A percentile compares a stretch with the other conserved stretches of the same genome.
Evolutionary conservation across 2,888 invertebrate species (phyloP).

Genomic region (Pseudolycoriella hygida): DNA sequence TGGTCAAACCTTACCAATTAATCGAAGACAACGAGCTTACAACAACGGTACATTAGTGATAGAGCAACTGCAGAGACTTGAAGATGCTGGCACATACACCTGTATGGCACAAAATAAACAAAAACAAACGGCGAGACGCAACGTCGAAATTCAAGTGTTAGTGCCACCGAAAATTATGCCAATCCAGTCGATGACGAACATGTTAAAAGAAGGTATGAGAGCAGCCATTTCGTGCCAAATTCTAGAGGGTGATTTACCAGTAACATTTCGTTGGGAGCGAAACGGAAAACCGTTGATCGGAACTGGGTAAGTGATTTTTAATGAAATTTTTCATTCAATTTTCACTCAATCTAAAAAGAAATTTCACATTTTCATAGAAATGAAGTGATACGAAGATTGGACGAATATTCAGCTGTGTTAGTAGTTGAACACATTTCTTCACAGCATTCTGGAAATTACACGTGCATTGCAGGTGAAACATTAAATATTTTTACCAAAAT

Average conservation of each 20-base stretch:
- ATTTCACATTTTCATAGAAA: slow-evolving; percentile 17
- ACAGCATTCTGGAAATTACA: slow-evolving; percentile 75
- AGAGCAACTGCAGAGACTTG: slow-evolving; percentile 65
- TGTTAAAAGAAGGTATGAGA: slow-evolving; percentile 67
- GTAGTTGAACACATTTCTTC: slow-evolving; percentile 75
- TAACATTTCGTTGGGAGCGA: slow-evolving; percentile 82
- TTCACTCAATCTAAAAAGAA: no score
- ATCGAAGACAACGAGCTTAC: slow-evolving; percentile 71
- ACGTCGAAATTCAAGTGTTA: slow-evolving; percentile 60
- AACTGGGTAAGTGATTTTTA: slow-evolving; percentile 29
- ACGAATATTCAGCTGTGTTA: slow-evolving; percentile 72
- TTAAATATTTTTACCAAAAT: neutral
- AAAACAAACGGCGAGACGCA: slow-evolving; percentile 56
- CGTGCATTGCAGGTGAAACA: slow-evolving; percentile 72
- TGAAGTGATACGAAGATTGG: slow-evolving; percentile 43
- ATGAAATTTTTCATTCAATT: neutral
- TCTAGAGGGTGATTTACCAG: slow-evolving; percentile 80
- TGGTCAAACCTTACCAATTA: slow-evolving; percentile 69
- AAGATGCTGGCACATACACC: slow-evolving; percentile 78
- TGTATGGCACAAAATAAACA: slow-evolving; percentile 78
- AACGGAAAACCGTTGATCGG: slow-evolving; percentile 60
- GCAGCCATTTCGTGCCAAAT: slow-evolving; percentile 83
- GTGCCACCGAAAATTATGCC: slow-evolving; percentile 74
- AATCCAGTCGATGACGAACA: slow-evolving; percentile 63
- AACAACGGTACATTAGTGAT: slow-evolving; percentile 74